A percentile compares a stretch with the other conserved stretches of the same genome.
These are phyloP conservation scores for Clamator glandarius DNA, from an alignment of 2,797 vertebrate genomes.

Conservation along the genomic window DNA sequence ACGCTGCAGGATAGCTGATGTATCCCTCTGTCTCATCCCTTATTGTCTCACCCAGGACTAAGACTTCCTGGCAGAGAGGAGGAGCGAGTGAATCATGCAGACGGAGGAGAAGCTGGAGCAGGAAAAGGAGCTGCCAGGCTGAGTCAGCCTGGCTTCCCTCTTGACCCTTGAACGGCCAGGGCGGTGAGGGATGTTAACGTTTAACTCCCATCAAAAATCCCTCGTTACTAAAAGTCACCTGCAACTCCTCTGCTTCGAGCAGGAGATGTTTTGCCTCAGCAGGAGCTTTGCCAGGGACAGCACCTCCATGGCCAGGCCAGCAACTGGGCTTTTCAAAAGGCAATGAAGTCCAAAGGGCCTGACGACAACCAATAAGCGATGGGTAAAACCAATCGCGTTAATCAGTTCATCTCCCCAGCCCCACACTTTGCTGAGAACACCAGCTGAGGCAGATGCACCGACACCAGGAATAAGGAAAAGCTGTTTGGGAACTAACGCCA, in stretches of 20 bases:
- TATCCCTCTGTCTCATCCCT: not conserved
- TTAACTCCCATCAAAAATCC: not conserved
- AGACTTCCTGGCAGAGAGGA: not conserved
- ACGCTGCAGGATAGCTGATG: not conserved
- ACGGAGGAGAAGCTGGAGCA: not conserved
- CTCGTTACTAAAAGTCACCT: not conserved
- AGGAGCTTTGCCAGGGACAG: not conserved
- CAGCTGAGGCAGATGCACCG: not conserved
- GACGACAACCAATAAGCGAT: not conserved
- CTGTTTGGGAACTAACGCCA: not conserved
- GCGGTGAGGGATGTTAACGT: not conserved
- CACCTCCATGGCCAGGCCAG: not conserved
- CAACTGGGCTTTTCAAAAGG: not conserved
- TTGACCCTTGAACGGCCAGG: constrained; percentile 19
- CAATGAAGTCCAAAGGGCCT: constrained; percentile 10
- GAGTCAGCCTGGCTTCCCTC: not conserved
- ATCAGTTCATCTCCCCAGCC: not conserved
- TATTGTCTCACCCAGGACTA: not conserved
- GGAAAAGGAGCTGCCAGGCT: constrained; percentile 15
- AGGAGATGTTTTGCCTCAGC: not conserved
- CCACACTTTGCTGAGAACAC: not conserved
- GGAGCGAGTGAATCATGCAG: not conserved
- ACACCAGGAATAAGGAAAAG: not conserved
- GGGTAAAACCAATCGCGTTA: not conserved
- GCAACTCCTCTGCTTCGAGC: not conserved